Conservation (phyloP, 2,113 vertebrate species). For the Elephas maximus region DNA sequence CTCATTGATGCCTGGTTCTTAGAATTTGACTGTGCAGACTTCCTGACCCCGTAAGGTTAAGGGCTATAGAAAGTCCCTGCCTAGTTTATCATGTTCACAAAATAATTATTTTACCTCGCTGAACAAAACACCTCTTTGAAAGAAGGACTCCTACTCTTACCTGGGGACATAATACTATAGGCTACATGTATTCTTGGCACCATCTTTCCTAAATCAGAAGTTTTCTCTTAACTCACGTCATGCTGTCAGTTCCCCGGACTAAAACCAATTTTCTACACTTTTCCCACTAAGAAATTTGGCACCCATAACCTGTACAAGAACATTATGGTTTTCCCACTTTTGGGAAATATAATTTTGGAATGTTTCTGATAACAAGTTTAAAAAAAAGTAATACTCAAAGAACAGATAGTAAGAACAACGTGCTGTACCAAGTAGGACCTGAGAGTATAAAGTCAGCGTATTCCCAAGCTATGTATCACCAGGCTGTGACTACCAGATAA, state of each 20-base stretch:
- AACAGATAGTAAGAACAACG: neutral
- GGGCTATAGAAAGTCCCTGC: neutral
- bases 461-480: neutral
- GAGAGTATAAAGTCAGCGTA: neutral
- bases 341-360: neutral
- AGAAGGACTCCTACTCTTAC: neutral
- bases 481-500: neutral
- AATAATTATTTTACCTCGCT: neutral
- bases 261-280: neutral
- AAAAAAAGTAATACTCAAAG: neutral
- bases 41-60: neutral
- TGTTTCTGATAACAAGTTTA: neutral
- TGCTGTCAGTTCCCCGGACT: neutral
- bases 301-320: conserved; percentile 5
- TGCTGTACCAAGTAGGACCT: neutral
- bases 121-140: conserved; percentile 7
- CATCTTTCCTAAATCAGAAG: neutral
- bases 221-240: neutral
- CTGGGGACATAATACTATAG: neutral
- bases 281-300: neutral
- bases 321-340: neutral
- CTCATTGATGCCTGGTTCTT: neutral
- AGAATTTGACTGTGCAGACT: neutral
- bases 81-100: neutral
- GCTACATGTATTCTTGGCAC: neutral